Percentiles rank a stretch among this genome's conserved stretches.
These are phyloP conservation scores for Sebastes vulpes DNA, from an alignment of 2,797 vertebrate species.

Conservation along the genomic window DNA sequence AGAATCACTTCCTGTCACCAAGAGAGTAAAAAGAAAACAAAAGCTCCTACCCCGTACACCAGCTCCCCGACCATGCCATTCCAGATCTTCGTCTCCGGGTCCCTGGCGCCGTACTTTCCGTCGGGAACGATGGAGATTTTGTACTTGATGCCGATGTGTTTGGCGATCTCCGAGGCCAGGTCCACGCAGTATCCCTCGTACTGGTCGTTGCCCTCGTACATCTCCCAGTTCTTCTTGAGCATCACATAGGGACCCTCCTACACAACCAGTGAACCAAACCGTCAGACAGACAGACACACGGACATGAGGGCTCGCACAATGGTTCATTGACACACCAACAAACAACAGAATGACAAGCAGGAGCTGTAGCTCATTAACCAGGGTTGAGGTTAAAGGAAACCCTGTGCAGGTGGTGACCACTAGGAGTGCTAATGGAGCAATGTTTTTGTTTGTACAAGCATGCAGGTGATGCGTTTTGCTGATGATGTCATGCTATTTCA, in stretches of 20 bases:
- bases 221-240: constrained; percentile 98
- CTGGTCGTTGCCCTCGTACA: constrained; percentile 97
- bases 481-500: not conserved
- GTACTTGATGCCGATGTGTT: constrained; percentile 98
- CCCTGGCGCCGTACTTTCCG: constrained; percentile 96
- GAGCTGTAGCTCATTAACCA: not conserved
- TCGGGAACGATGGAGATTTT: constrained; percentile 97
- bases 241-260: constrained; percentile 99
- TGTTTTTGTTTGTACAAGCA: not conserved
- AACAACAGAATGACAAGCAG: constrained; percentile 37
- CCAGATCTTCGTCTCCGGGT: constrained; percentile 98
- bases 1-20: not conserved
- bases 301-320: constrained; percentile 23
- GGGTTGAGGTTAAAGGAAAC: not conserved
- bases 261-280: constrained; percentile 78
- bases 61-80: constrained; percentile 99
- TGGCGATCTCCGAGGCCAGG: constrained; percentile 97
- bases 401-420: not conserved
- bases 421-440: not conserved
- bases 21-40: rapidly evolving
- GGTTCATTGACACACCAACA: constrained; percentile 2
- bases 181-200: constrained; percentile 98
- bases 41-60: constrained; percentile 88
- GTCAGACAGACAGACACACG: constrained; percentile 58
- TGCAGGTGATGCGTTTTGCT: not conserved